Evolutionary conservation across 1,140 invertebrate genomes (phyloP).

Genomic region (Thalassaphorura encarpata): DNA sequence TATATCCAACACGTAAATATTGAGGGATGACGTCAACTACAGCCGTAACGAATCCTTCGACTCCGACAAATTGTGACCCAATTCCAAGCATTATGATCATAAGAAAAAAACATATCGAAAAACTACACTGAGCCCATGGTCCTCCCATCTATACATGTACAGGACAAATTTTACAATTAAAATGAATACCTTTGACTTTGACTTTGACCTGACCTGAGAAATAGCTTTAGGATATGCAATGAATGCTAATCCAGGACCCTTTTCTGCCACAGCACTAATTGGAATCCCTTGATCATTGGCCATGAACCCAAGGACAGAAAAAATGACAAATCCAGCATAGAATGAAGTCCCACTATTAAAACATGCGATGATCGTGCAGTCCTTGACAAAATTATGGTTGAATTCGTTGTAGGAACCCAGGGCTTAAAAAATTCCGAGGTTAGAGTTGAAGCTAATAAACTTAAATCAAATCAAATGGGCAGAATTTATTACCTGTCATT

Average conservation of each 20-base stretch:
- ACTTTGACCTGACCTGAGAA: slow-evolving; percentile 46
- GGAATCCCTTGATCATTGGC: slow-evolving; percentile 41
- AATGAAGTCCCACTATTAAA: slow-evolving; percentile 62
- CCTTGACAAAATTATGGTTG: slow-evolving; percentile 56
- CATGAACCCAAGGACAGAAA: slow-evolving; percentile 70
- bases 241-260: slow-evolving; percentile 47
- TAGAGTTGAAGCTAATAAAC: slow-evolving; percentile 45
- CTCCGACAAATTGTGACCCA: slow-evolving; percentile 66
- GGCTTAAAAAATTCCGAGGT: slow-evolving; percentile 38
- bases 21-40: slow-evolving; percentile 59
- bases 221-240: slow-evolving; percentile 62
- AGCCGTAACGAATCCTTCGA: slow-evolving; percentile 62
- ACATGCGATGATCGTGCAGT: slow-evolving; percentile 57
- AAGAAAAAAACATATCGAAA: slow-evolving; percentile 55
- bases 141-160: slow-evolving; percentile 6
- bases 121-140: neutral
- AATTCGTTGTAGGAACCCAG: slow-evolving; percentile 64
- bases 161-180: too few species aligned
- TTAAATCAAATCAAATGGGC: too few species aligned
- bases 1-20: slow-evolving; percentile 37
- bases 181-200: too few species aligned
- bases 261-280: slow-evolving; percentile 40
- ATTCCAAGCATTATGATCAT: slow-evolving; percentile 68
- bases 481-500: slow-evolving; percentile 37
- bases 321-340: slow-evolving; percentile 58